A percentile compares a stretch with the other conserved stretches of the same genome.
These are phyloP conservation scores for Ernsta delagoae DNA, from an alignment of 2,888 invertebrate genomes.

Conservation along the genomic window DNA sequence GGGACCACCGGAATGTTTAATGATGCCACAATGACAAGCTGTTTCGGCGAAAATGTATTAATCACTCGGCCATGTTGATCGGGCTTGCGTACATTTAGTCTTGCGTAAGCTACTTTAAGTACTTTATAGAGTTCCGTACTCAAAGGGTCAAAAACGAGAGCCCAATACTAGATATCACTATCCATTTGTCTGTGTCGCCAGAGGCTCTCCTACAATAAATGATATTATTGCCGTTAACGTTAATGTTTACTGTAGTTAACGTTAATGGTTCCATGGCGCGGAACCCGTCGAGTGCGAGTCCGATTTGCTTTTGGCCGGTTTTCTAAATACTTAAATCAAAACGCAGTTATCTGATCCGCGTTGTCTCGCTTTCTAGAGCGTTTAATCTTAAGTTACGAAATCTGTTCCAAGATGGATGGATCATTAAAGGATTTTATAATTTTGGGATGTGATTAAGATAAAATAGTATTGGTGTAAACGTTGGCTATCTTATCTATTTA, in stretches of 20 bases:
- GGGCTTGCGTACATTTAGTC: conserved; percentile 15
- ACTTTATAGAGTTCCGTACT: not conserved
- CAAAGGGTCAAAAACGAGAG: no score
- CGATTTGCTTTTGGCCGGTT: no score
- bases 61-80: conserved; percentile 24
- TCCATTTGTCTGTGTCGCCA: no score
- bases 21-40: conserved; percentile 26
- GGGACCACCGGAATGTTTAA: conserved; percentile 16
- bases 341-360: not conserved
- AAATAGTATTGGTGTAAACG: not conserved
- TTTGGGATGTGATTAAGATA: not conserved
- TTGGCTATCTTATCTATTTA: not conserved
- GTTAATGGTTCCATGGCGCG: no score
- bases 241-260: no score
- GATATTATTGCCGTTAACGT: no score
- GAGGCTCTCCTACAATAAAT: no score
- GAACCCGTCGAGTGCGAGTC: no score
- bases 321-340: no score
- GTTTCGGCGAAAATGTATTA: conserved; percentile 27
- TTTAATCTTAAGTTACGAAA: not conserved
- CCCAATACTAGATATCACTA: no score
- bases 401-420: not conserved
- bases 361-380: not conserved
- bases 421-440: not conserved
- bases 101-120: conserved; percentile 10